Evolutionary conservation across 1,140 invertebrate species (phyloP).

Genomic region (Drosophila sp.): DNA sequence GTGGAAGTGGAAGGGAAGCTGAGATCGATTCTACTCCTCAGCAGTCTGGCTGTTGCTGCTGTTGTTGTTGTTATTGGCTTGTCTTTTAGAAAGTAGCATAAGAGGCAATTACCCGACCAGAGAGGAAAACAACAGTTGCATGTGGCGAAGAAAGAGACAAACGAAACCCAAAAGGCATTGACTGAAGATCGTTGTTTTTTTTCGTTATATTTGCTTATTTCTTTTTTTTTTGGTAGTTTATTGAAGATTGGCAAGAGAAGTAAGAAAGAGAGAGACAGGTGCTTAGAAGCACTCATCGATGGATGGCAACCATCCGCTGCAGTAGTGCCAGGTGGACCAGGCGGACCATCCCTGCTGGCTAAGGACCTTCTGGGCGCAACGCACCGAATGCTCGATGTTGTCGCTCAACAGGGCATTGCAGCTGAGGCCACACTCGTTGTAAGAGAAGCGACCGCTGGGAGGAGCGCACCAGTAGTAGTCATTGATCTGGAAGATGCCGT

Average conservation of each 20-base stretch:
- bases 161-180: constrained; percentile 5
- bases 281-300: constrained; percentile 61
- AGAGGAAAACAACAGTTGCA: constrained; percentile 22
- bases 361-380: constrained; percentile 55
- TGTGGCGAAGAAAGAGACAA: constrained; percentile 4
- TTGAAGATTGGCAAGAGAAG: not conserved
- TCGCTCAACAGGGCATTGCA: constrained; percentile 48
- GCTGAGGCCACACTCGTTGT: constrained; percentile 46
- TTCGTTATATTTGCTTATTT: not conserved
- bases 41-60: not conserved
- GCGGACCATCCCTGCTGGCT: constrained; percentile 62
- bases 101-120: constrained; percentile 25
- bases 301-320: constrained; percentile 53
- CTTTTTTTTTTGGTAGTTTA: constrained; percentile 4
- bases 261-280: not conserved
- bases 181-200: not conserved
- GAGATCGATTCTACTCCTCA: constrained; percentile 26
- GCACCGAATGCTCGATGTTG: constrained; percentile 45
- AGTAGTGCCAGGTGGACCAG: constrained; percentile 63
- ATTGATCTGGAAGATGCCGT: constrained; percentile 75
- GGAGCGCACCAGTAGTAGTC: constrained; percentile 69
- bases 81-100: constrained; percentile 55
- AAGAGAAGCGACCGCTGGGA: constrained; percentile 31
- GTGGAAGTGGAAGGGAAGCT: constrained; percentile 53
- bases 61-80: constrained; percentile 12